Evolutionary conservation across 2,797 vertebrate species (phyloP).

Genomic region (Scolopax rusticola): DNA sequence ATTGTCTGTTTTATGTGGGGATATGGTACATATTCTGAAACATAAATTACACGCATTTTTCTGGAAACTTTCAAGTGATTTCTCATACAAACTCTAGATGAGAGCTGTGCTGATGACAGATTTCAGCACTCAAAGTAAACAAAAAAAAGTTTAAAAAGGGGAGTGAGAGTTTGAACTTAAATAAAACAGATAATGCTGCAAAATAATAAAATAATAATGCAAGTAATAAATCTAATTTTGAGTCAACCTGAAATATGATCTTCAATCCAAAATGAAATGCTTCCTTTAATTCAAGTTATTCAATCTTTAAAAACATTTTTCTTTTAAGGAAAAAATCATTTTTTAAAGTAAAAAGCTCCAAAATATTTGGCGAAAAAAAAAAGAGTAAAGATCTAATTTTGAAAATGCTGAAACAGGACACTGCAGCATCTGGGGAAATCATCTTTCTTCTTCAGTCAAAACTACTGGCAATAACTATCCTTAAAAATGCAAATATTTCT

Average conservation of each 20-base stretch:
- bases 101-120: background rate
- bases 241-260: background rate
- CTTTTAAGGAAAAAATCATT: background rate
- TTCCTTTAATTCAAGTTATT: background rate
- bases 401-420: slow-evolving; percentile 53
- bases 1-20: background rate
- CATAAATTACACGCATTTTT: background rate
- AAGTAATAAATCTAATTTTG: background rate
- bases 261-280: background rate
- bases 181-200: background rate
- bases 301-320: background rate
- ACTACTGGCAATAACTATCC: slow-evolving; percentile 38
- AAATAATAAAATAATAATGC: background rate
- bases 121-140: background rate
- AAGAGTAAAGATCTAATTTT: slow-evolving; percentile 27
- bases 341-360: background rate
- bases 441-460: slow-evolving; percentile 55
- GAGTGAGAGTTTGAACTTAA: background rate
- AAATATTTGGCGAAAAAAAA: background rate
- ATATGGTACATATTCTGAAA: background rate
- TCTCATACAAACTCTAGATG: background rate
- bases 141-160: background rate
- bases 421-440: slow-evolving; percentile 54
- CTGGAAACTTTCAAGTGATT: background rate
- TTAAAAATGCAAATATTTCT: slow-evolving; percentile 55